Evolutionary conservation across 2,113 vertebrate genomes (phyloP).

Genomic region (Morone saxatilis): DNA sequence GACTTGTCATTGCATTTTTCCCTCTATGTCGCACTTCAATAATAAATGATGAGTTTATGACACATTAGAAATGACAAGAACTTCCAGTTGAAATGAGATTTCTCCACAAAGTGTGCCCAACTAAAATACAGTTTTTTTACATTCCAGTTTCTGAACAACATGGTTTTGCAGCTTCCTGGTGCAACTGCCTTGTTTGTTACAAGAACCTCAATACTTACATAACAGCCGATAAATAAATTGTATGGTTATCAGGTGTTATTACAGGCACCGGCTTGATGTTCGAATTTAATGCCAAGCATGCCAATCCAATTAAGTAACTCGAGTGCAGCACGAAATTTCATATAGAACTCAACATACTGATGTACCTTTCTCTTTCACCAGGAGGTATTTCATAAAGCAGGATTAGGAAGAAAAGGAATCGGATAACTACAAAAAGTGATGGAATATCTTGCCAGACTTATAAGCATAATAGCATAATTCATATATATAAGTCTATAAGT

Average conservation of each 20-base stretch:
- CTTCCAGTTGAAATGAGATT: slow-evolving; percentile 22
- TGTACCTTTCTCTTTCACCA: background rate
- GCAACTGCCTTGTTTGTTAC: background rate
- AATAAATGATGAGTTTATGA: background rate
- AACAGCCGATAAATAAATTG: slow-evolving; percentile 1
- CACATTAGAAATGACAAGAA: slow-evolving; percentile 32
- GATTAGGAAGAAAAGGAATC: background rate
- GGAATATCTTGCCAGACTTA: background rate
- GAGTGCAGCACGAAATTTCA: slow-evolving; percentile 22
- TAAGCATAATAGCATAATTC: background rate
- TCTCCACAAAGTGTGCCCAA: background rate
- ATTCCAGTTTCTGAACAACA: slow-evolving; percentile 52
- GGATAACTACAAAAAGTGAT: background rate
- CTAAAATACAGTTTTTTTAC: background rate
- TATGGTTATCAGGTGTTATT: slow-evolving; percentile 23
- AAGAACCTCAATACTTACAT: slow-evolving; percentile 5
- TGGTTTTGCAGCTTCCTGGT: background rate
- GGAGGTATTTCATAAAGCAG: slow-evolving; percentile 1
- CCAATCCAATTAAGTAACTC: slow-evolving; percentile 18
- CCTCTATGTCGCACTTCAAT: slow-evolving; percentile 5
- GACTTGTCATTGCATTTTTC: background rate
- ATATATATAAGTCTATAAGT: background rate
- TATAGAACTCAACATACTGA: background rate
- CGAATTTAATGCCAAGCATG: background rate
- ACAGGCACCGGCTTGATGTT: slow-evolving; percentile 5